phyloP scores from a whole-genome alignment of 1,140 invertebrate genomes.

The Ruditapes philippinarum region DNA sequence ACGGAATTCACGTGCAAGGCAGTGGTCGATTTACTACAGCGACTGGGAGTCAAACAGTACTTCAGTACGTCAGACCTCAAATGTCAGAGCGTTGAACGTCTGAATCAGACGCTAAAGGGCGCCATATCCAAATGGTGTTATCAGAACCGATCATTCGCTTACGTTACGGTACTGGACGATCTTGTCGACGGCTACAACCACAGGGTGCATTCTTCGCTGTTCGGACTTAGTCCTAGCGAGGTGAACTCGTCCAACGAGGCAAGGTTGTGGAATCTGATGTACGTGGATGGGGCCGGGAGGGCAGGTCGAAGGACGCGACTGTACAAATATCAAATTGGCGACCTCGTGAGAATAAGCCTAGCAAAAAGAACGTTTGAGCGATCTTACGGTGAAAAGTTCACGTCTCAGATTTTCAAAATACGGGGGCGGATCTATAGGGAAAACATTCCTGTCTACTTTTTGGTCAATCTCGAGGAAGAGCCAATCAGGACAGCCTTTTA shows the following conservation, averaged over 20 bases:
- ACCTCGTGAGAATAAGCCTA: neutral
- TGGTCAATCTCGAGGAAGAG: neutral
- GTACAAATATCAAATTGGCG: neutral
- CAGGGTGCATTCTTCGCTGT: neutral
- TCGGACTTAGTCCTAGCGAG: neutral
- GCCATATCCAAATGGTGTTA: conserved; percentile 6
- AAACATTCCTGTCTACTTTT: neutral
- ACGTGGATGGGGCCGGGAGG: neutral
- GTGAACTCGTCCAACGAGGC: neutral
- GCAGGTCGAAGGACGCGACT: neutral
- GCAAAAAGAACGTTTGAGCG: neutral
- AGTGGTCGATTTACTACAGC: no score
- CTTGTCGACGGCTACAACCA: neutral
- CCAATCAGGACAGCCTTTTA: no score
- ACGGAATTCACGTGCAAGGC: neutral
- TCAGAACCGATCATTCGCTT: neutral
- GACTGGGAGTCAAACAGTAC: no score
- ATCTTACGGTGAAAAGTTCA: neutral
- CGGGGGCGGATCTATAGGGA: no score
- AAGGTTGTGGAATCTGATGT: neutral
- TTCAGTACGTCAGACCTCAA: neutral
- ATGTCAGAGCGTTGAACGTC: neutral
- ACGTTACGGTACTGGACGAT: neutral
- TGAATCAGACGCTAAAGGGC: neutral
- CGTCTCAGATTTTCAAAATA: neutral